Evolutionary conservation across 1,140 invertebrate species (phyloP).

Genomic region (Drosophila sturtevanti): DNA sequence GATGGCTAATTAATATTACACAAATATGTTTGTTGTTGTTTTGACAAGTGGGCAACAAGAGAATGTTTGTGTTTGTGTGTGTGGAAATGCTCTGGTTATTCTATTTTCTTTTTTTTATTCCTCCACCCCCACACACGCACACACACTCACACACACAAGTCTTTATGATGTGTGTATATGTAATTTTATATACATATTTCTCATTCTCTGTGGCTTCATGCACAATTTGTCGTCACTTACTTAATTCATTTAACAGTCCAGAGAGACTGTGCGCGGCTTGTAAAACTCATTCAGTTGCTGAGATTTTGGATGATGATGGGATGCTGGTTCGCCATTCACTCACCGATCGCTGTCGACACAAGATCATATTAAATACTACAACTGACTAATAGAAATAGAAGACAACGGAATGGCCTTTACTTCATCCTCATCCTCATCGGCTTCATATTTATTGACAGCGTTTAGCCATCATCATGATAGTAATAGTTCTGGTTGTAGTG

Average conservation of each 20-base stretch:
- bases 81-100: conserved; percentile 20
- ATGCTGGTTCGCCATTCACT: conserved; percentile 41
- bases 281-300: neutral
- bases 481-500: conserved; percentile 33
- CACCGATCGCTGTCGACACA: conserved; percentile 24
- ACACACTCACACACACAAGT: neutral
- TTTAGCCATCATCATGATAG: conserved; percentile 31
- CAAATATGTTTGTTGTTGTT: conserved; percentile 45
- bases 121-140: neutral
- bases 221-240: conserved; percentile 82
- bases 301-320: neutral
- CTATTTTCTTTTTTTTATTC: conserved; percentile 42
- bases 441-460: conserved; percentile 31
- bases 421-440: conserved; percentile 9
- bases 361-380: conserved; percentile 22
- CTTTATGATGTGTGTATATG: neutral
- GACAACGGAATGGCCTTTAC: neutral
- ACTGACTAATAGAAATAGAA: neutral
- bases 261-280: neutral
- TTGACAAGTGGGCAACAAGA: conserved; percentile 66
- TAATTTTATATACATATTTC: neutral
- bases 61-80: neutral
- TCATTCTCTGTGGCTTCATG: conserved; percentile 50
- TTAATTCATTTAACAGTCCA: conserved; percentile 79
- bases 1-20: conserved; percentile 11